phyloP scores from a whole-genome alignment of 2,113 vertebrate species.

The Fulica atra region DNA sequence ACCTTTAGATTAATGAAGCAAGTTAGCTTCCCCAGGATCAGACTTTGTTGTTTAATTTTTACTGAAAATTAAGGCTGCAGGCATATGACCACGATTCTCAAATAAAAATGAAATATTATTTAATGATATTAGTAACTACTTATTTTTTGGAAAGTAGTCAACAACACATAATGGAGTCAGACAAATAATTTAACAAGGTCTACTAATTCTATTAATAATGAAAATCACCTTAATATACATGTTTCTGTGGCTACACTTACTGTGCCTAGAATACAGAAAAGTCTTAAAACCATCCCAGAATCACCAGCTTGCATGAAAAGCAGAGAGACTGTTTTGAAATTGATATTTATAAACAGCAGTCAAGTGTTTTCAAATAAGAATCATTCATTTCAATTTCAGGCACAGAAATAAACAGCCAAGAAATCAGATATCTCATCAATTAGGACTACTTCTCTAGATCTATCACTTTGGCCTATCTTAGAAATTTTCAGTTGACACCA shows the following conservation, averaged over 20 bases:
- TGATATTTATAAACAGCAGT: conserved; percentile 50
- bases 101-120: background rate
- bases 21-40: background rate
- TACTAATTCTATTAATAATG: conserved; percentile 20
- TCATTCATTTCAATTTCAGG: background rate
- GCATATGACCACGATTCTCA: background rate
- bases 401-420: conserved; percentile 13
- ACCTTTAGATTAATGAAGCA: conserved; percentile 8
- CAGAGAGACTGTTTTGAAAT: conserved; percentile 31
- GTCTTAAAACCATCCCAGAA: background rate
- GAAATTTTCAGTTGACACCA: background rate
- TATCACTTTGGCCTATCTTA: background rate
- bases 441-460: background rate
- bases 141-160: background rate
- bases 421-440: background rate
- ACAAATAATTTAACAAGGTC: background rate
- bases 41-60: conserved; percentile 7
- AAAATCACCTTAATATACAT: conserved; percentile 21
- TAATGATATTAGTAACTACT: background rate
- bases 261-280: conserved; percentile 4
- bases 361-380: conserved; percentile 22
- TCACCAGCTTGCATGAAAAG: conserved; percentile 31
- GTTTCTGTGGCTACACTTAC: conserved; percentile 45
- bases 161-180: background rate
- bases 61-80: background rate